phyloP scores from a whole-genome alignment of 1,140 invertebrate species.

The Diachasma alloeum region DNA sequence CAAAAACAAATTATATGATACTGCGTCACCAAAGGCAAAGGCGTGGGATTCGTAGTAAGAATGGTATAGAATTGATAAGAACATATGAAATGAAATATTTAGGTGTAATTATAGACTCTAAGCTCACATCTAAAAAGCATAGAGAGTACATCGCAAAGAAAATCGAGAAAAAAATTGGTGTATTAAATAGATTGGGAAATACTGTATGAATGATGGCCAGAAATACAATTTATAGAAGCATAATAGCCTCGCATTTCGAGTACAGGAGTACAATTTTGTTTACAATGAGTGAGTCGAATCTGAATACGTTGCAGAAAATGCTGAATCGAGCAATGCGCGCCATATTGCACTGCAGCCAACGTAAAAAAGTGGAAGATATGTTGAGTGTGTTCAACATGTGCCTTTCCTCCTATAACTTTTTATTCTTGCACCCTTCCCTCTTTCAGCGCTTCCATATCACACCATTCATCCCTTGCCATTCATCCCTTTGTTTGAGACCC shows the following conservation, averaged over 20 bases:
- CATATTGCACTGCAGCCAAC: conserved; percentile 20
- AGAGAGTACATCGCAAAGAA: conserved; percentile 24
- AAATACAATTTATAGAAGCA: conserved; percentile 26
- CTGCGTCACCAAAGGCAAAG: conserved; percentile 6
- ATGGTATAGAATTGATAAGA: conserved; percentile 9
- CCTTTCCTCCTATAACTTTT: too few species aligned
- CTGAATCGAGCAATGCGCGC: conserved; percentile 29
- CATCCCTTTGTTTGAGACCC: too few species aligned
- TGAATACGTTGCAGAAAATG: conserved; percentile 16
- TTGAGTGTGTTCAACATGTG: too few species aligned
- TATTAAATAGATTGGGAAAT: conserved; percentile 26
- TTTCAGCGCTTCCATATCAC: too few species aligned
- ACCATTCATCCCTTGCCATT: too few species aligned
- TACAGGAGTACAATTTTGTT: conserved; percentile 21
- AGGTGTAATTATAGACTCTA: not conserved
- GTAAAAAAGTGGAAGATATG: conserved; percentile 23
- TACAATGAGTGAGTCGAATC: conserved; percentile 15
- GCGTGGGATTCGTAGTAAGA: not conserved
- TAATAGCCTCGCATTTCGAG: conserved; percentile 33
- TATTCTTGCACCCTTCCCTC: too few species aligned
- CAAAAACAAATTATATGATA: conserved; percentile 35
- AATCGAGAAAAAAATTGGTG: conserved; percentile 29
- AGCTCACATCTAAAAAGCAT: conserved; percentile 23
- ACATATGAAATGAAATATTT: conserved; percentile 30
- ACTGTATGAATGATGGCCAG: not conserved